Evolutionary conservation across 2,113 vertebrate genomes (phyloP).

Genomic region (Chaenocephalus aceratus): DNA sequence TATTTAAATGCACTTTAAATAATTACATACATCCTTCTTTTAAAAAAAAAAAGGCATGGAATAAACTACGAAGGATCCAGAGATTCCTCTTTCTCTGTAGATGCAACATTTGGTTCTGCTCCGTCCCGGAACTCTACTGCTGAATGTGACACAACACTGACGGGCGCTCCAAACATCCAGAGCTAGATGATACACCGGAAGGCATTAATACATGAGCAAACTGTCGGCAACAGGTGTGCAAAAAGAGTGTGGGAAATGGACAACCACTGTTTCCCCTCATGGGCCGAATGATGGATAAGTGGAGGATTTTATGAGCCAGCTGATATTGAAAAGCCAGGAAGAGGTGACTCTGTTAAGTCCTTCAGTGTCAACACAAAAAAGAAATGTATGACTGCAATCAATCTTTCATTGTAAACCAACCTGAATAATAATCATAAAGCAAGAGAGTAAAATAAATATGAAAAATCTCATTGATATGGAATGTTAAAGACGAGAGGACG

Average conservation of each 20-base stretch:
- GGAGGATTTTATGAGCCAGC: slow-evolving; percentile 4
- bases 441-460: slow-evolving; percentile 60
- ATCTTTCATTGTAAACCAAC: slow-evolving; percentile 54
- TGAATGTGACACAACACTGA: slow-evolving; percentile 53
- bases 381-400: slow-evolving; percentile 5
- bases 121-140: slow-evolving; percentile 22
- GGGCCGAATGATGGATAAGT: slow-evolving; percentile 20
- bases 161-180: slow-evolving; percentile 18
- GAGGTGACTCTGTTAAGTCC: slow-evolving; percentile 10
- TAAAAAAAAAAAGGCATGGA: slow-evolving; percentile 68
- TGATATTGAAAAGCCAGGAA: slow-evolving; percentile 5
- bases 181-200: slow-evolving; percentile 14
- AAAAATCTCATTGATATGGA: slow-evolving; percentile 55
- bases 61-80: slow-evolving; percentile 38
- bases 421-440: slow-evolving; percentile 36
- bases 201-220: slow-evolving; percentile 43
- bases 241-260: slow-evolving; percentile 18
- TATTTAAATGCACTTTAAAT: slow-evolving; percentile 86
- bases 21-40: slow-evolving; percentile 81
- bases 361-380: slow-evolving; percentile 2
- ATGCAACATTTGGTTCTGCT: slow-evolving; percentile 40
- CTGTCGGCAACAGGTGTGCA: slow-evolving; percentile 27
- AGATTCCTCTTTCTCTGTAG: slow-evolving; percentile 23
- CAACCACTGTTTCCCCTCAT: slow-evolving; percentile 3
- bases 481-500: slow-evolving; percentile 9